Evolutionary conservation across 2,888 invertebrate species (phyloP).

Genomic region (Chesias legatella): DNA sequence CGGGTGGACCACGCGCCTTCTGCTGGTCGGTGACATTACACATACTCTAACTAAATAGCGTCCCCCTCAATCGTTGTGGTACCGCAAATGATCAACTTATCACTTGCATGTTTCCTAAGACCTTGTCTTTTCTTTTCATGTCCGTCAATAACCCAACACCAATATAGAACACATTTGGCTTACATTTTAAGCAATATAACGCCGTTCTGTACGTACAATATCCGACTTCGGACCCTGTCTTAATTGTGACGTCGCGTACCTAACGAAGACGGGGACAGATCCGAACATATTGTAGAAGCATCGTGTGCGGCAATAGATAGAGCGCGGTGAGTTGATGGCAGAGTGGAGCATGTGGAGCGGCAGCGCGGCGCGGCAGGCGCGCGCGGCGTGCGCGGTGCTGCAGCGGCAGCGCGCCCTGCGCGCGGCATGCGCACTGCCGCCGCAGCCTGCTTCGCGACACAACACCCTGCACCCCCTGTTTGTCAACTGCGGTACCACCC

Average conservation of each 20-base stretch:
- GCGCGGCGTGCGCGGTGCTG: slow-evolving; percentile 38
- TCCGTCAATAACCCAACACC: too few species aligned
- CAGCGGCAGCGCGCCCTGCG: slow-evolving; percentile 36
- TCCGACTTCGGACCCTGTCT: too few species aligned
- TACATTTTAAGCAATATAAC: too few species aligned
- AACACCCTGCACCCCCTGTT: slow-evolving; percentile 37
- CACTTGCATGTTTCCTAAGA: too few species aligned
- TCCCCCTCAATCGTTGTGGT: slow-evolving; percentile 3
- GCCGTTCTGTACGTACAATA: too few species aligned
- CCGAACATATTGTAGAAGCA: too few species aligned
- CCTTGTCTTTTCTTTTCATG: too few species aligned
- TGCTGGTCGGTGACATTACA: slow-evolving; percentile 36
- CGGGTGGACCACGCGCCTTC: slow-evolving; percentile 58
- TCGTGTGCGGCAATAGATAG: too few species aligned
- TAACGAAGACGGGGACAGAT: too few species aligned
- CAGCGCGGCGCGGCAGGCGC: slow-evolving; percentile 30
- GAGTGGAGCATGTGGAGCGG: slow-evolving; percentile 30
- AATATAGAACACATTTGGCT: too few species aligned
- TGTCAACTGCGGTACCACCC: slow-evolving; percentile 29
- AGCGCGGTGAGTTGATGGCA: slow-evolving; percentile 1
- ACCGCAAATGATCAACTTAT: slow-evolving; percentile 38
- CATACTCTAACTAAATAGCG: too few species aligned
- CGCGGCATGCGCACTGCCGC: slow-evolving; percentile 24
- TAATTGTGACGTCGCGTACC: too few species aligned
- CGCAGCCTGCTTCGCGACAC: slow-evolving; percentile 10